Percentiles rank a stretch among this genome's conserved stretches.
These are phyloP conservation scores for Acanthopagrus latus DNA, from an alignment of 2,797 vertebrate species.

Conservation along the genomic window DNA sequence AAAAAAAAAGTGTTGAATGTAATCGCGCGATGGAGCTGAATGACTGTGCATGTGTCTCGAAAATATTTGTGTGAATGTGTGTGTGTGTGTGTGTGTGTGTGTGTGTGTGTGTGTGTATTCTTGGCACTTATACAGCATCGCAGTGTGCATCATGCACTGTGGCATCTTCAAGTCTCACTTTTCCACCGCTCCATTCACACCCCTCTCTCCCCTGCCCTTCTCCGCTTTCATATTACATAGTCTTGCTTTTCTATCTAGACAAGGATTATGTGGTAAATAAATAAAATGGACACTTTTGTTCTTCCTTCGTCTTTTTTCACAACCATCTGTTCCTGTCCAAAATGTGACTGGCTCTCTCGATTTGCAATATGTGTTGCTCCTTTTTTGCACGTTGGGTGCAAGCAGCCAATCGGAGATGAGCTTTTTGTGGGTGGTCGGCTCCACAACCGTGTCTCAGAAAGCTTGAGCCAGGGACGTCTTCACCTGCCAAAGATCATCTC, in stretches of 20 bases:
- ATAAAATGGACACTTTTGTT: background rate
- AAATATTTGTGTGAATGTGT: background rate
- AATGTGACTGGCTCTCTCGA: background rate
- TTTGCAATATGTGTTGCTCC: background rate
- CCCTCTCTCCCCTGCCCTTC: background rate
- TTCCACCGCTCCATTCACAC: slow-evolving; percentile 1
- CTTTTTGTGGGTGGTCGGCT: background rate
- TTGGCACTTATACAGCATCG: background rate
- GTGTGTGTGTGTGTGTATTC: background rate
- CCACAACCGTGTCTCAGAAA: background rate
- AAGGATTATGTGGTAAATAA: background rate
- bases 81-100: background rate
- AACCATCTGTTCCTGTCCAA: background rate
- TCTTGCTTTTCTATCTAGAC: background rate
- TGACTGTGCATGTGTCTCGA: background rate
- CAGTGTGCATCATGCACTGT: background rate
- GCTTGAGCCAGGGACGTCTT: slow-evolving; percentile 7
- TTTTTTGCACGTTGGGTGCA: background rate
- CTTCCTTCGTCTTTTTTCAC: background rate
- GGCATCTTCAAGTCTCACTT: slow-evolving; percentile 6
- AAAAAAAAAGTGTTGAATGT: background rate
- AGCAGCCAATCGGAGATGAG: background rate
- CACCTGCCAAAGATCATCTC: slow-evolving; percentile 11
- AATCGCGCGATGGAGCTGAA: background rate
- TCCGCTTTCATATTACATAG: background rate